Conservation (phyloP, 1,140 invertebrate species). For the Drosophila novamexicana region DNA sequence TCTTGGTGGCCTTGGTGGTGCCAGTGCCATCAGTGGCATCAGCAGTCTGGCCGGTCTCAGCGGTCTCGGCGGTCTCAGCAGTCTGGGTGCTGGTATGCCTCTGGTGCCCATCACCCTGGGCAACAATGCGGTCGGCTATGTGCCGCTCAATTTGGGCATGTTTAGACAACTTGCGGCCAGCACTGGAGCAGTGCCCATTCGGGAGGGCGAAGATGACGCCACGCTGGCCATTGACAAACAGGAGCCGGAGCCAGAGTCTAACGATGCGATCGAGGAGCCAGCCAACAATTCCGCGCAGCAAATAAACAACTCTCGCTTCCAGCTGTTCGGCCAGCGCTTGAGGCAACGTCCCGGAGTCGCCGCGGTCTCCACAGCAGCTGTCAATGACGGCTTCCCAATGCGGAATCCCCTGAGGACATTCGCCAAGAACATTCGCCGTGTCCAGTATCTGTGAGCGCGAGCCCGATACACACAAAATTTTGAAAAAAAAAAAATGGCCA, state of each 20-base stretch:
- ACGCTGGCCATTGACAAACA: neutral
- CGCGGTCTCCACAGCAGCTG: neutral
- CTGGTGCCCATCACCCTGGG: conserved; percentile 58
- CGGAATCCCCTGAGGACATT: conserved; percentile 30
- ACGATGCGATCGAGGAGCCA: neutral
- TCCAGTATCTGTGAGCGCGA: conserved; percentile 37
- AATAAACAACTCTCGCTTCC: conserved; percentile 7
- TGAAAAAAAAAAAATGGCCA: neutral
- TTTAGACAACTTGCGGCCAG: conserved; percentile 38
- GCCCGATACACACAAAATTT: neutral
- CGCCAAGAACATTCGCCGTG: conserved; percentile 43
- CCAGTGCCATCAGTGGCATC: neutral
- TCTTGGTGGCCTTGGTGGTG: neutral
- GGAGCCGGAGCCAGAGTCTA: neutral
- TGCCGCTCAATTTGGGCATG: conserved; percentile 64
- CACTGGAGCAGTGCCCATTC: neutral
- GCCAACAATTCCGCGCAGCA: neutral
- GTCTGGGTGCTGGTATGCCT: conserved; percentile 27
- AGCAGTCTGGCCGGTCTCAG: neutral
- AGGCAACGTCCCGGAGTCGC: conserved; percentile 12
- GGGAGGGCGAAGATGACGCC: conserved; percentile 40
- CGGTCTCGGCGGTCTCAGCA: neutral
- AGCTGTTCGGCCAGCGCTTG: conserved; percentile 20
- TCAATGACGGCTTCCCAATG: neutral
- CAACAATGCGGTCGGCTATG: conserved; percentile 63